Evolutionary conservation across 2,797 vertebrate genomes (phyloP).

Genomic region (Gastrophryne carolinensis): DNA sequence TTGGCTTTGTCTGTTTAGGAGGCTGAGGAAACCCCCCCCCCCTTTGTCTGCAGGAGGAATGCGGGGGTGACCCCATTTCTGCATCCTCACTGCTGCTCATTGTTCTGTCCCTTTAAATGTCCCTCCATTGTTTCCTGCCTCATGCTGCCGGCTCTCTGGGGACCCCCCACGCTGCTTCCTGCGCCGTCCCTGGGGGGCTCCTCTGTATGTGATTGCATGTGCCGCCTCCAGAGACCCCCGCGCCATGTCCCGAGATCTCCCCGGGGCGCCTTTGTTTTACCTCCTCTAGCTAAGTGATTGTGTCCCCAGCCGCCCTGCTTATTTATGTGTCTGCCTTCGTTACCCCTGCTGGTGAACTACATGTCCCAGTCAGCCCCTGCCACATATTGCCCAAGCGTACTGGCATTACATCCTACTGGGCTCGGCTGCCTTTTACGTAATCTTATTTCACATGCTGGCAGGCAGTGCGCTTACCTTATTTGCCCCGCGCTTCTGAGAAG

Average conservation of each 20-base stretch:
- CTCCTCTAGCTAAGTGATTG: conserved; percentile 21
- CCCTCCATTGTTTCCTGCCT: not conserved
- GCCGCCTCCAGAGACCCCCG: not conserved
- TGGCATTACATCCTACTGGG: too few relatives aligned
- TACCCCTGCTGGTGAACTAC: not conserved
- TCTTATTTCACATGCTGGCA: too few relatives aligned
- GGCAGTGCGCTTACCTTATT: not conserved
- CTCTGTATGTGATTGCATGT: not conserved
- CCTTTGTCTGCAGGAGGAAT: not conserved
- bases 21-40: not conserved
- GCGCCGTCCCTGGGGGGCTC: not conserved
- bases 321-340: not conserved
- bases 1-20: not conserved
- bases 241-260: not conserved
- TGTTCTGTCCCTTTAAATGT: not conserved
- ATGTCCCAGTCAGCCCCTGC: not conserved
- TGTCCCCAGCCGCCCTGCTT: not conserved
- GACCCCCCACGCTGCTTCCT: not conserved
- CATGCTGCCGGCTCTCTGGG: not conserved
- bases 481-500: not conserved
- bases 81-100: not conserved
- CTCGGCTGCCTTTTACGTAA: too few relatives aligned
- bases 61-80: not conserved
- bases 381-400: not conserved
- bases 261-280: not conserved